Base-by-base conservation (phyloP, 2,888 invertebrate species). In the Mythimna ferrago region DNA sequence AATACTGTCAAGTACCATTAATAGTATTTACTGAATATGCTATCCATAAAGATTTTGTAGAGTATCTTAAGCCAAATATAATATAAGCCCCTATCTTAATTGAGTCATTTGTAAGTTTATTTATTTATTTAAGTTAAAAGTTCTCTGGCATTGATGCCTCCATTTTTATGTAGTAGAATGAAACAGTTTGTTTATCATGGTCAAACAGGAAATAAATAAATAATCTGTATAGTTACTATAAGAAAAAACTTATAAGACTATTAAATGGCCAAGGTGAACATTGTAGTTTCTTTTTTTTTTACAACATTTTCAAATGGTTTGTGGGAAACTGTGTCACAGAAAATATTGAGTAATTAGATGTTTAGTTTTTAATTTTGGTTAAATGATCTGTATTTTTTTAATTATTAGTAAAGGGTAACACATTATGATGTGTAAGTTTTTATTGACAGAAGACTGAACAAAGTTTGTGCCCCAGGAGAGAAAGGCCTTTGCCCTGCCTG, bases 271-370 rank as follows among this genome's bases (percentile, higher is more conserved):
- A 76, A 65, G 76, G 75, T 76, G 32, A 80, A 61, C 48, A 35
- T 51, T 35, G n/a, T n/a, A 65, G 61, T 65, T 74, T 38, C 26
- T 19, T 62, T 51, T 73, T 73, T 26, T 61, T 56, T 61, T 35
- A 60, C 21, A 54, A 21, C 11, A 58, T 26, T 38, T 21, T 54
- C 19, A 54, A 60, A 54, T 54, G 11, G 32, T 80, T 63, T 41
- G 21, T 63, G 51, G 54, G 76, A 67, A 81, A 67, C 54, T 67
- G 10, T 66, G 76, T 51, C 63, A 80, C 60, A 54, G 57, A 63
- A 51, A 66, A 61, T 48, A 65, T 62, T 53, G 26, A 26, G 26
- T 26, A 62, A 75, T 72, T 41, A 26, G 6, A 26, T 35, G 7
- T 32, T 61, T 60, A 9, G 10, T 51, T 21, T 1, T 10, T 54